Conservation (phyloP, 2,113 vertebrate species). For the Istiophorus platypterus region DNA sequence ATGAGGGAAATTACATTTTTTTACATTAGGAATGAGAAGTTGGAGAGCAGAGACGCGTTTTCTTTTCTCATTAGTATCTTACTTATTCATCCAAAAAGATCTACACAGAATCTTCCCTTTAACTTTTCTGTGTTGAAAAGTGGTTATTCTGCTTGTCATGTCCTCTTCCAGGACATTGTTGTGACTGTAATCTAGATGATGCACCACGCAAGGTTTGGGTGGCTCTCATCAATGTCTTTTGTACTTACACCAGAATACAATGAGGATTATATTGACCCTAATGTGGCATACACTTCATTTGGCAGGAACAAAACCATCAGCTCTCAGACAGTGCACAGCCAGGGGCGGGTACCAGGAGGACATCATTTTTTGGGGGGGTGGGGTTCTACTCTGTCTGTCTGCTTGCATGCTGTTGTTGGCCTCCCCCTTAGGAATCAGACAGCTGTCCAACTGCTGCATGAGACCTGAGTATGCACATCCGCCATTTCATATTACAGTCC, state of each 20-base stretch:
- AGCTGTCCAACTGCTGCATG: slow-evolving; percentile 41
- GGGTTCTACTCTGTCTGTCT: slow-evolving; percentile 8
- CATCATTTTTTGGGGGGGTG: not conserved
- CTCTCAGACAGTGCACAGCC: slow-evolving; percentile 30
- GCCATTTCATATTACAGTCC: slow-evolving; percentile 26
- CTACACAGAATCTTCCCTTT: not conserved
- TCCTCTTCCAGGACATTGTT: not conserved
- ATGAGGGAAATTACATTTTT: not conserved
- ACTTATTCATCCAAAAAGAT: not conserved
- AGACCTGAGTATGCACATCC: slow-evolving; percentile 27
- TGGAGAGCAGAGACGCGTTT: not conserved
- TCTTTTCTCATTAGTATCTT: not conserved
- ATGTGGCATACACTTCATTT: slow-evolving; percentile 68
- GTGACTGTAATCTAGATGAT: not conserved
- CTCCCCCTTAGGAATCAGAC: not conserved
- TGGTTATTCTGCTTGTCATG: not conserved
- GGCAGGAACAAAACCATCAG: slow-evolving; percentile 70
- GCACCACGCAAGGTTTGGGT: not conserved
- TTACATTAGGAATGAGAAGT: not conserved
- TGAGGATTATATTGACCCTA: slow-evolving; percentile 59
- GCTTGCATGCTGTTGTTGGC: not conserved
- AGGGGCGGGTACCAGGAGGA: slow-evolving; percentile 11
- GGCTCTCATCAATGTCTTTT: slow-evolving; percentile 25
- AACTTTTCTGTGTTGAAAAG: not conserved
- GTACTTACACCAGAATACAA: slow-evolving; percentile 47